phyloP scores from a whole-genome alignment of 2,113 vertebrate species.

The Rostratula benghalensis region DNA sequence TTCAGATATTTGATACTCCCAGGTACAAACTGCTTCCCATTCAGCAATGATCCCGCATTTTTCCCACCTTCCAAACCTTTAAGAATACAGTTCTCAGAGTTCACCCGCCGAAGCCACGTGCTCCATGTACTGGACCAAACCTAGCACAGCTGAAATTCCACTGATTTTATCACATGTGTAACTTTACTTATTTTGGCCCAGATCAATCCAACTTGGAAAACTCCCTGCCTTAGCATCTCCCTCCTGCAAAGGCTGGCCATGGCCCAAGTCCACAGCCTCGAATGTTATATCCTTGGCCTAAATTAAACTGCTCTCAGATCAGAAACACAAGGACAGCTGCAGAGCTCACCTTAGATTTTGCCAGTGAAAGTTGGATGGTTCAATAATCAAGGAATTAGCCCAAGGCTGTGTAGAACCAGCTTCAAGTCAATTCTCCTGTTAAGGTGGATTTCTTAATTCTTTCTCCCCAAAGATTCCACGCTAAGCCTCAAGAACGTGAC shows the following conservation, averaged over 20 bases:
- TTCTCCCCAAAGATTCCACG: neutral
- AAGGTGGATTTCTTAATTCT: neutral
- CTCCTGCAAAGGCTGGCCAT: neutral
- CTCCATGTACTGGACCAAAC: neutral
- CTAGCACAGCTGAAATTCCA: neutral
- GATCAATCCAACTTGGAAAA: neutral
- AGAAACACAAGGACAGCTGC: conserved; percentile 3
- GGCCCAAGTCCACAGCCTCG: neutral
- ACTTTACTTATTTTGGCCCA: neutral
- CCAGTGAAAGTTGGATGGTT: neutral
- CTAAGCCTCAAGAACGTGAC: neutral
- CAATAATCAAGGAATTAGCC: neutral
- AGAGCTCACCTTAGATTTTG: neutral
- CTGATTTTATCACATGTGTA: neutral
- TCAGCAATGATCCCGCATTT: neutral
- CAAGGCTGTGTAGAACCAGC: neutral
- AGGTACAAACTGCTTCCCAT: neutral
- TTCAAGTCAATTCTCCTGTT: neutral
- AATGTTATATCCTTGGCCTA: neutral
- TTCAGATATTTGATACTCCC: neutral
- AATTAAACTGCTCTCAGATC: neutral
- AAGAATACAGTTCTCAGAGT: neutral
- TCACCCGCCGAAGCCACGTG: neutral
- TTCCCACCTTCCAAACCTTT: neutral
- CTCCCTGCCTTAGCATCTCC: neutral